A percentile compares a stretch with the other conserved stretches of the same genome.
Evolutionary conservation across 2,888 invertebrate genomes (phyloP).

Genomic region (Corbicula japonica): DNA sequence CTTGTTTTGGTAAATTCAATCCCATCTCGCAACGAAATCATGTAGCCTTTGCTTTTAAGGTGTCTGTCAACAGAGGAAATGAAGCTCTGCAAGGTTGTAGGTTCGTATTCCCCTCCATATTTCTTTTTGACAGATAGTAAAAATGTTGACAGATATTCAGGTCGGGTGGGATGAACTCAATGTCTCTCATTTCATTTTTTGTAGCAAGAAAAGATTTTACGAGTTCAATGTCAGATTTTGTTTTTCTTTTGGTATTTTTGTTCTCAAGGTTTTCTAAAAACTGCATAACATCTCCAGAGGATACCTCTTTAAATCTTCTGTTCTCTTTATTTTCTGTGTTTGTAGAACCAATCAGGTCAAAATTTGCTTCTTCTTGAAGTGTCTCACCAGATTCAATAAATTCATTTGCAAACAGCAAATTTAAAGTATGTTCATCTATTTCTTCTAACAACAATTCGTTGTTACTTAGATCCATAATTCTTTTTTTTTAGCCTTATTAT

Average conservation of each 20-base stretch:
- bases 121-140: conserved; percentile 15
- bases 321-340: too few species aligned
- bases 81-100: not conserved
- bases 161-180: not conserved
- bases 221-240: conserved; percentile 4
- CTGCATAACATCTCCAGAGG: not conserved
- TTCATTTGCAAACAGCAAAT: too few species aligned
- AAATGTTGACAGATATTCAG: not conserved
- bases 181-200: not conserved
- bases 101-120: conserved; percentile 19
- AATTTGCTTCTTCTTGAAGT: too few species aligned
- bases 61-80: conserved; percentile 7
- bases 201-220: not conserved
- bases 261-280: not conserved
- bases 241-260: conserved; percentile 12
- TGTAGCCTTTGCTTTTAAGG: not conserved
- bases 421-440: too few species aligned
- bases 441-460: too few species aligned
- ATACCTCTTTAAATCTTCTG: too few species aligned
- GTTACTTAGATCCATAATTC: too few species aligned
- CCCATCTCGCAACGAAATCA: not conserved
- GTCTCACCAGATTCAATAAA: too few species aligned
- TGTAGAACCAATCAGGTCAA: too few species aligned
- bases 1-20: not conserved
- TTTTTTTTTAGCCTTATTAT: too few species aligned